phyloP scores from a whole-genome alignment of 2,888 invertebrate species.

The Abrostola triplasia region DNA sequence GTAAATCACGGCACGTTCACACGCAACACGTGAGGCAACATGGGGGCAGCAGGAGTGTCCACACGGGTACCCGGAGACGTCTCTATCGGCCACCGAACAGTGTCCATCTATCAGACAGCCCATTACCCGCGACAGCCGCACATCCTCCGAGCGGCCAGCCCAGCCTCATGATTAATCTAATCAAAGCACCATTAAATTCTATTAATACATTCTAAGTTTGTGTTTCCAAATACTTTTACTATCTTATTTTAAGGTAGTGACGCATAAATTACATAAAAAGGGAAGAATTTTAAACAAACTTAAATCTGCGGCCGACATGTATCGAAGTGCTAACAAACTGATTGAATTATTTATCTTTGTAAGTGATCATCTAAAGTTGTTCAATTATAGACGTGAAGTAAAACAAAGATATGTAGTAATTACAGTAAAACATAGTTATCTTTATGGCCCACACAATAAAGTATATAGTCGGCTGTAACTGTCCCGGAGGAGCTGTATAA shows the following conservation, averaged over 20 bases:
- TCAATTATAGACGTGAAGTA: slow-evolving; percentile 19
- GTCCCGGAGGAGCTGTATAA: slow-evolving; percentile 5
- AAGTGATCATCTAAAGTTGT: slow-evolving; percentile 1
- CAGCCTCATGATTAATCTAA: slow-evolving; percentile 32
- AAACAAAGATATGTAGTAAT: slow-evolving; percentile 15
- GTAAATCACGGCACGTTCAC: slow-evolving; percentile 3
- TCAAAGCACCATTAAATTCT: slow-evolving; percentile 51
- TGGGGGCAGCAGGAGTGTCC: neutral
- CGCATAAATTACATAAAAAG: slow-evolving; percentile 45
- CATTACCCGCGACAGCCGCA: slow-evolving; percentile 11
- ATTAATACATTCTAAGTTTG: slow-evolving; percentile 49
- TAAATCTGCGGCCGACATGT: slow-evolving; percentile 9
- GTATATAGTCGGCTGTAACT: slow-evolving; percentile 19
- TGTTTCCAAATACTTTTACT: slow-evolving; percentile 35
- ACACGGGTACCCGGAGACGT: slow-evolving; percentile 2
- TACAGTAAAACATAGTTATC: slow-evolving; percentile 21
- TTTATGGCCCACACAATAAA: slow-evolving; percentile 24
- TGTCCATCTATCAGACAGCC: slow-evolving; percentile 18
- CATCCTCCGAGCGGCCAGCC: slow-evolving; percentile 7
- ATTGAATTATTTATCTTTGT: neutral
- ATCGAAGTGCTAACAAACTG: neutral
- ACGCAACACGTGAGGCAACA: slow-evolving; percentile 6
- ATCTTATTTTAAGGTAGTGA: slow-evolving; percentile 43
- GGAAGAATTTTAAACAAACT: slow-evolving; percentile 17
- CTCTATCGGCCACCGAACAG: slow-evolving; percentile 14